Evolutionary conservation across 2,113 vertebrate species (phyloP).

Genomic region (Chloroceryle aenea): DNA sequence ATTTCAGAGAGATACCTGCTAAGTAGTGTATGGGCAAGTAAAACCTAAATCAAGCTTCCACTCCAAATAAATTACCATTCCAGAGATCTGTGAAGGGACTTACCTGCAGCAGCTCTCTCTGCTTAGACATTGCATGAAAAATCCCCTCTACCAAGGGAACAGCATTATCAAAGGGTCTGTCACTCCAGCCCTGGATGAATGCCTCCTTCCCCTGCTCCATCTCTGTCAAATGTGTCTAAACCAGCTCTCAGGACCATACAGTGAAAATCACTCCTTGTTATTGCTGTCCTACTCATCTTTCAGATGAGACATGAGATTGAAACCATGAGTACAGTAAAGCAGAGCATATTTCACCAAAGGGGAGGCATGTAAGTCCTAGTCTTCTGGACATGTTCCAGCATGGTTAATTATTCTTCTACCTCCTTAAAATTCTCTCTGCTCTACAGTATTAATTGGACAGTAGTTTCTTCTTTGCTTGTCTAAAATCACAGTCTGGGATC

Average conservation of each 20-base stretch:
- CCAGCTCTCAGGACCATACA: neutral
- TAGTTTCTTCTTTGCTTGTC: neutral
- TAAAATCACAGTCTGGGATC: neutral
- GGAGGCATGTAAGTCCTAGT: neutral
- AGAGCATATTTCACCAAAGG: neutral
- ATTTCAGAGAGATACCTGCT: conserved; percentile 34
- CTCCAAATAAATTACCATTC: conserved; percentile 47
- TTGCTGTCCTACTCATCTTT: conserved; percentile 39
- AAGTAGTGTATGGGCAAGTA: conserved; percentile 23
- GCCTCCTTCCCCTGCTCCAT: neutral
- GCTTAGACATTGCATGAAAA: conserved; percentile 31
- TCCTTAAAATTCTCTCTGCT: conserved; percentile 6
- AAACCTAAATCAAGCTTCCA: conserved; percentile 56
- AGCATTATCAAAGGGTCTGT: conserved; percentile 35
- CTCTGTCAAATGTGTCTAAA: conserved; percentile 37
- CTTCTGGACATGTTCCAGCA: conserved; percentile 12
- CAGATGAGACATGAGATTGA: conserved; percentile 44
- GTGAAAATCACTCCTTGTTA: neutral
- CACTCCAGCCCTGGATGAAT: conserved; percentile 43
- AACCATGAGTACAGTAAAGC: conserved; percentile 16
- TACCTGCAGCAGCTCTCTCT: conserved; percentile 26
- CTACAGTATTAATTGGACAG: neutral
- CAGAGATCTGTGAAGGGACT: neutral
- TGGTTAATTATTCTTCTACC: conserved; percentile 22
- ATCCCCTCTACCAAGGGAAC: conserved; percentile 2